Evolutionary conservation across 2,888 invertebrate species (phyloP).

Genomic region (Opisthograptis luteolata): DNA sequence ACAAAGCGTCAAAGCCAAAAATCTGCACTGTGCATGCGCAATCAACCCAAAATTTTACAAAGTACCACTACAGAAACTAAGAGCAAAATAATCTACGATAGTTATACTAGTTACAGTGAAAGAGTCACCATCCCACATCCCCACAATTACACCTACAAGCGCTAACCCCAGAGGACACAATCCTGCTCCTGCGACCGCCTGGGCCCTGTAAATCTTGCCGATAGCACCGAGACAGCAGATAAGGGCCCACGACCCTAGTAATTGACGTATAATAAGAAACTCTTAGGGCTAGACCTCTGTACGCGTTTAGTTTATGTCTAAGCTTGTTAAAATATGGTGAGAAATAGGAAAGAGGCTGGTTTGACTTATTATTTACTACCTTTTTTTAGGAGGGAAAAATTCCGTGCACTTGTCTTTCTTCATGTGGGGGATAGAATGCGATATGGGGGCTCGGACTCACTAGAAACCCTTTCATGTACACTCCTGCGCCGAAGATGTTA

Average conservation of each 20-base stretch:
- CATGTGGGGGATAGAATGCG: too few species aligned
- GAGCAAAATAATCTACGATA: neutral
- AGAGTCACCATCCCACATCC: neutral
- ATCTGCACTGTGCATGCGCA: too few species aligned
- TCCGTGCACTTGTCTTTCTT: too few species aligned
- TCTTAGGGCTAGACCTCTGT: conserved; percentile 53
- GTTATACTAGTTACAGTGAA: neutral
- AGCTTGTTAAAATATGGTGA: conserved; percentile 1
- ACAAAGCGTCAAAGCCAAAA: too few species aligned
- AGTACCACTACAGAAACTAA: too few species aligned
- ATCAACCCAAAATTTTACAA: too few species aligned
- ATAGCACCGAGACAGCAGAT: conserved; percentile 67
- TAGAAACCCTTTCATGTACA: too few species aligned
- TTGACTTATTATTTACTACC: too few species aligned
- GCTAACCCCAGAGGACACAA: conserved; percentile 13
- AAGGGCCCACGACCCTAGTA: conserved; percentile 69
- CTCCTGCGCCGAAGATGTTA: too few species aligned
- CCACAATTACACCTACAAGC: conserved; percentile 6
- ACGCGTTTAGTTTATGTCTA: conserved; percentile 51
- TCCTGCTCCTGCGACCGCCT: conserved; percentile 37
- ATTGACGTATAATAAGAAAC: conserved; percentile 77
- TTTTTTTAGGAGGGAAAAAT: too few species aligned
- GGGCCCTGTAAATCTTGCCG: conserved; percentile 72
- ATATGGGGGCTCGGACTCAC: too few species aligned
- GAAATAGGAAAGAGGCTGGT: conserved; percentile 3